Percentiles rank a stretch among this genome's conserved stretches.
These are phyloP conservation scores for Zoroaster sp. DNA, from an alignment of 53 echinoderm and acorn worm genomes.

Conservation along the genomic window DNA sequence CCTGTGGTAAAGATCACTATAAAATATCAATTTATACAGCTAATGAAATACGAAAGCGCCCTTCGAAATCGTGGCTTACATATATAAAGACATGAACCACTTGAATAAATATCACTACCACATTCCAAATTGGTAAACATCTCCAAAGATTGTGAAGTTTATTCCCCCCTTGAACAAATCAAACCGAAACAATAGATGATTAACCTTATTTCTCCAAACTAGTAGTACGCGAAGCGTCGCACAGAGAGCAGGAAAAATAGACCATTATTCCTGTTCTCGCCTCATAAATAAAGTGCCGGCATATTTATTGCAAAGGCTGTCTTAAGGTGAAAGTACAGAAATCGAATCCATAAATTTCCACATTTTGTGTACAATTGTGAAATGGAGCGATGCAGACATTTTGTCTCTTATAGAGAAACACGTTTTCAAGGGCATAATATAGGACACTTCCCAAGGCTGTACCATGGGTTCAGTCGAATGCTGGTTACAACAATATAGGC, in stretches of 20 bases:
- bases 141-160: neutral
- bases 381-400: neutral
- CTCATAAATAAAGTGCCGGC: slow-evolving; percentile 20
- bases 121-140: neutral
- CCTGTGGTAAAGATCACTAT: too few species aligned
- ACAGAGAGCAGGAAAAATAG: neutral
- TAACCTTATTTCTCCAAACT: too few species aligned
- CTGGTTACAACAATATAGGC: too few species aligned
- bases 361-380: neutral
- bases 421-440: too few species aligned
- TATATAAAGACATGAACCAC: too few species aligned
- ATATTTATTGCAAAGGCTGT: neutral
- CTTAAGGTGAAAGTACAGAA: neutral
- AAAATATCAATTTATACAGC: too few species aligned
- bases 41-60: too few species aligned
- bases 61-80: too few species aligned
- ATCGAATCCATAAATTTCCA: slow-evolving; percentile 13
- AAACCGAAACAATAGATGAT: neutral
- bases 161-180: neutral
- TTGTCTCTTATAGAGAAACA: neutral
- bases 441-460: too few species aligned
- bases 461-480: too few species aligned
- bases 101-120: too few species aligned
- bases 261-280: slow-evolving; percentile 13
- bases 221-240: too few species aligned